phyloP scores from a whole-genome alignment of 2,113 vertebrate species.

The Mola mola region DNA sequence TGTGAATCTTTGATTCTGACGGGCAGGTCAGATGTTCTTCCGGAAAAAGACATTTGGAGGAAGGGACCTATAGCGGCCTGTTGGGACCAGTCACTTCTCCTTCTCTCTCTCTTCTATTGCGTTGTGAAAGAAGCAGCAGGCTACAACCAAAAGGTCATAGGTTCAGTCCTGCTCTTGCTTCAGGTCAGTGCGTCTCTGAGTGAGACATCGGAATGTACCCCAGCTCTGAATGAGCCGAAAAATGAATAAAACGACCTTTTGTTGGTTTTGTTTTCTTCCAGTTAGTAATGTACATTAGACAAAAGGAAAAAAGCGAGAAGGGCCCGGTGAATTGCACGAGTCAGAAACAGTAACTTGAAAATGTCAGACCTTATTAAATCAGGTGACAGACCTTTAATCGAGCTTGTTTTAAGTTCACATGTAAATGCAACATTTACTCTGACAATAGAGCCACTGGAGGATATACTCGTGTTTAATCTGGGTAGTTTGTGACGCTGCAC shows the following conservation, averaged over 20 bases:
- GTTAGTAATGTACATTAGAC: background rate
- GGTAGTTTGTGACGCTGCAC: background rate
- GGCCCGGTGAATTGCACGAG: background rate
- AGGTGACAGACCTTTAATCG: background rate
- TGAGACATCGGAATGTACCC: background rate
- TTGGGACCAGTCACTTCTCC: background rate
- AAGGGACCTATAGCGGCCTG: background rate
- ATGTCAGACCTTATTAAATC: conserved; percentile 3
- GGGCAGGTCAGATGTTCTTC: background rate
- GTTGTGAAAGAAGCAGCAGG: background rate
- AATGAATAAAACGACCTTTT: conserved; percentile 22
- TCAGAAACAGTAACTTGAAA: background rate
- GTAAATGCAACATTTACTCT: conserved; percentile 1
- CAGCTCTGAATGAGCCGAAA: background rate
- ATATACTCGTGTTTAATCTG: background rate
- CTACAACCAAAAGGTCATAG: background rate
- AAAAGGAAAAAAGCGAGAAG: background rate
- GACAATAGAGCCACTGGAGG: background rate
- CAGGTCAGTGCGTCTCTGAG: background rate
- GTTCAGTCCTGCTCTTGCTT: background rate
- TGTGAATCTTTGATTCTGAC: background rate
- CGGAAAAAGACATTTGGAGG: conserved; percentile 1
- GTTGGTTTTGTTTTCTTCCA: background rate
- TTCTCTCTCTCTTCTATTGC: background rate
- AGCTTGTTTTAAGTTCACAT: conserved; percentile 19